Base-by-base conservation (phyloP, 1,140 invertebrate species). In the Heliconius congener region DNA sequence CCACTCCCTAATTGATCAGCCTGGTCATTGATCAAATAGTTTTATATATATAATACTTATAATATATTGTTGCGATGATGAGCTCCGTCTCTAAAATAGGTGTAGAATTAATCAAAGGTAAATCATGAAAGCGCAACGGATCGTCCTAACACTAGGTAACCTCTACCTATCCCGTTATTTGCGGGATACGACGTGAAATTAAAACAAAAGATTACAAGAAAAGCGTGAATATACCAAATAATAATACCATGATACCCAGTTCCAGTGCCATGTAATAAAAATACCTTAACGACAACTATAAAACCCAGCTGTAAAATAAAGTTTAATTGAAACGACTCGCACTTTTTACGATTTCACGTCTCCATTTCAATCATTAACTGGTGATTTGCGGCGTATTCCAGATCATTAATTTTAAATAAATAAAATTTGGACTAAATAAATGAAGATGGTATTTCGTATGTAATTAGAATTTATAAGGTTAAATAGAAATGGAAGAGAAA, bases 241-340 rank as follows among this genome's bases (percentile, higher is more conserved):
- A 60, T 60, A 60, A 27, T 60, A 60, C 55, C n/a, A 57, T 3
- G 8, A 60, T 23, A 23, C 55, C 19, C 55, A 27, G 55, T 60
- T 66, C 27, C 60, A 66, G 60, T 4, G 27, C 4, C 11, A 30
- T 23, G 60, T 30, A 39, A 42, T 42, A 70, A 46, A 70, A 76
- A 50, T 66, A 76, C 57, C 34, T 76, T 76, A 70, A 46, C 57
- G 74, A 46, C 60, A 50, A 34, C 57, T 42, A 71, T 27, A 76
- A 76, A 78, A 55, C 77, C 79, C 74, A 74, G 75, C 78, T 37
- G 77, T 87, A 85, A 87, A 87, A 83, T 82, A 66, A 81, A 79
- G 70, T 83, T 85, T 84, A 85, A 87, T 87, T 87, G 85, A 84
- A 85, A 87, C 82, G 81, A 83, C 81, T 84, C 70, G 27, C 60